Evolutionary conservation across 2,113 vertebrate species (phyloP), one percentile per base, ranked within the genome.

Genomic region (Albula goreensis): DNA sequence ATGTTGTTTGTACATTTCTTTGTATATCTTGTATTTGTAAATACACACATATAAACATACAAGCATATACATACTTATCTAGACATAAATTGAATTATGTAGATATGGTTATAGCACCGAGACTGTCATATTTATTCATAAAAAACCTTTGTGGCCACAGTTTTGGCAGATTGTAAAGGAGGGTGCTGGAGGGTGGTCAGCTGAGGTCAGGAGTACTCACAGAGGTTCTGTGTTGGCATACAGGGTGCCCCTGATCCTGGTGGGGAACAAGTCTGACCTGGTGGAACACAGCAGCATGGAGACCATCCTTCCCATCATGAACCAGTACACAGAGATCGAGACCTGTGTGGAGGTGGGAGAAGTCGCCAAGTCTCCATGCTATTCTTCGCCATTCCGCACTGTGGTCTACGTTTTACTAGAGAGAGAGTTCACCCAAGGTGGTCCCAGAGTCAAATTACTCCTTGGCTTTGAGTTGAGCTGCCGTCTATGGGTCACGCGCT

Each of bases 231-330:
- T 80, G 56, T 85, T 79, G 48, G 78, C 41, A 50, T 5, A 51
- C 89, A 99, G 98, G 92, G 94, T 99, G 88, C 98, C 98, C 92
- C 95, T 99, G 90, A 99, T 99, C 93, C 90, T 99, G 93, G 98
- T 99, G 92, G 98, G 98, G 88, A 99, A 99, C 93, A 99, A 99
- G 89, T 99, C 98, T 0, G 98, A 99, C 93, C 93, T 99, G 89
- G 97, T 99, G 92, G 98, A 99, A 53, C 98, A 99, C 87, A 99
- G 97, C 94, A 99, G 97, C 91, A 99, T 99, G 98, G 98, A 99
- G 92, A 98, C 97, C 85, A 97, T 99, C 85, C 97, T 99, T 88
- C 98, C 98, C 87, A 97, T 99, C 88, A 99, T 99, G 98, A 99
- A 99, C 93, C 97, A 97, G 90, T 97, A 98, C 89, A 97, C 97